Percentiles rank a stretch among this genome's conserved stretches.
Conservation (phyloP, 2,888 invertebrate genomes). For the Pasiphila rectangulata region DNA sequence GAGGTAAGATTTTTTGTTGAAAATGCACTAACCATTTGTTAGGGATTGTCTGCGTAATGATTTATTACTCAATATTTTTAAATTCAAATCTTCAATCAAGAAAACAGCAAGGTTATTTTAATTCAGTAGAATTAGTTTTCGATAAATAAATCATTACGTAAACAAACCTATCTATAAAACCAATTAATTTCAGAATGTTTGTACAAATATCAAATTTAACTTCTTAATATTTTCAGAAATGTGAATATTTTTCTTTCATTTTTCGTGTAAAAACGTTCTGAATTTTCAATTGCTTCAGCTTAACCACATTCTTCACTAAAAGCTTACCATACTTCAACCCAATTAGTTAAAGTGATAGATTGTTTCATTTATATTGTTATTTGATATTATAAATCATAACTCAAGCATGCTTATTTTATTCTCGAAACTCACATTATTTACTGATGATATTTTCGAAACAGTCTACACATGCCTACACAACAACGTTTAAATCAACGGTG, state of each 20-base stretch:
- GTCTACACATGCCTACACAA: conserved; percentile 43
- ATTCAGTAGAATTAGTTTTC: too few species aligned
- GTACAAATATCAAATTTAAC: conserved; percentile 20
- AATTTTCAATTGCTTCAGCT: conserved; percentile 50
- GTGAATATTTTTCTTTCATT: conserved; percentile 18
- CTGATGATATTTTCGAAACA: conserved; percentile 44
- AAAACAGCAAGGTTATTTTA: too few species aligned
- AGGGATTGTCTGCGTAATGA: conserved; percentile 19
- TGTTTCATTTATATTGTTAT: conserved; percentile 56
- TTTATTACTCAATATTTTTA: too few species aligned
- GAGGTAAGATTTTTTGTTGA: conserved; percentile 51
- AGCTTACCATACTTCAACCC: conserved; percentile 49
- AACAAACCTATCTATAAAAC: conserved; percentile 9
- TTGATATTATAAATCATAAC: conserved; percentile 11
- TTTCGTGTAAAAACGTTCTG: conserved; percentile 42
- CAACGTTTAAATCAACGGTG: conserved; percentile 18
- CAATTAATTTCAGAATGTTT: conserved; percentile 30
- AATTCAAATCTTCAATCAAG: too few species aligned
- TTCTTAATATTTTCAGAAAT: conserved; percentile 26
- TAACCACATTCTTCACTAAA: conserved; percentile 50
- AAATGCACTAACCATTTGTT: not conserved
- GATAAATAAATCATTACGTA: conserved; percentile 17
- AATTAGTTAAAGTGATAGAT: conserved; percentile 62
- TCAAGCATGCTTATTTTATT: conserved; percentile 36
- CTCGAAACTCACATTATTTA: conserved; percentile 9